Conservation (phyloP, 2,113 vertebrate species). For the Chaetops frenatus region DNA sequence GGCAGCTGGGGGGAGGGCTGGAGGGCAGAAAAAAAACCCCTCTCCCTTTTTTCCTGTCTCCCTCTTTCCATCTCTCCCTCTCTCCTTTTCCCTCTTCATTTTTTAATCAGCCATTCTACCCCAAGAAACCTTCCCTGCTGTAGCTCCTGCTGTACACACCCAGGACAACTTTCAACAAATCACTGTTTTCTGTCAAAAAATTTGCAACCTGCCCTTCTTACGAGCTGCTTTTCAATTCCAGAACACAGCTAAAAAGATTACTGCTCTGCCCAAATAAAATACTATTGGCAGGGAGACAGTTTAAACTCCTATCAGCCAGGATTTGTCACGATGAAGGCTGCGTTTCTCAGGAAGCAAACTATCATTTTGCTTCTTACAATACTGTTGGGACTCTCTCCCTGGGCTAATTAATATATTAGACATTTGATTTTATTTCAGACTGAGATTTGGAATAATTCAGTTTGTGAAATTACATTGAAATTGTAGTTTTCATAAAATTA, state of each 20-base stretch:
- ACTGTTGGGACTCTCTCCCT: slow-evolving; percentile 58
- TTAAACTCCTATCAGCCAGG: slow-evolving; percentile 38
- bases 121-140: neutral
- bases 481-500: slow-evolving; percentile 77
- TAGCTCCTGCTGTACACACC: neutral
- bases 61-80: neutral
- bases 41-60: neutral
- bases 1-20: neutral
- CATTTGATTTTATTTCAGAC: slow-evolving; percentile 45
- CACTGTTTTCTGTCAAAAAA: slow-evolving; percentile 48
- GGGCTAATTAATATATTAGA: slow-evolving; percentile 60
- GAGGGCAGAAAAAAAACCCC: neutral
- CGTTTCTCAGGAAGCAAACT: slow-evolving; percentile 18
- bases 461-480: slow-evolving; percentile 61
- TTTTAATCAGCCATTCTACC: neutral
- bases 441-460: slow-evolving; percentile 50
- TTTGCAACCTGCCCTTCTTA: neutral
- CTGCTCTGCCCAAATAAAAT: slow-evolving; percentile 22
- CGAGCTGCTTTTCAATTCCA: neutral
- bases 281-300: slow-evolving; percentile 40
- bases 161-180: slow-evolving; percentile 35
- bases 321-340: slow-evolving; percentile 46
- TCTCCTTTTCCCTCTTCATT: neutral
- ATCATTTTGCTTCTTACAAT: slow-evolving; percentile 52
- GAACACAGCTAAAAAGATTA: neutral